Evolutionary conservation across 2,888 invertebrate species (phyloP).

Genomic region (Amblyteles armatorius): DNA sequence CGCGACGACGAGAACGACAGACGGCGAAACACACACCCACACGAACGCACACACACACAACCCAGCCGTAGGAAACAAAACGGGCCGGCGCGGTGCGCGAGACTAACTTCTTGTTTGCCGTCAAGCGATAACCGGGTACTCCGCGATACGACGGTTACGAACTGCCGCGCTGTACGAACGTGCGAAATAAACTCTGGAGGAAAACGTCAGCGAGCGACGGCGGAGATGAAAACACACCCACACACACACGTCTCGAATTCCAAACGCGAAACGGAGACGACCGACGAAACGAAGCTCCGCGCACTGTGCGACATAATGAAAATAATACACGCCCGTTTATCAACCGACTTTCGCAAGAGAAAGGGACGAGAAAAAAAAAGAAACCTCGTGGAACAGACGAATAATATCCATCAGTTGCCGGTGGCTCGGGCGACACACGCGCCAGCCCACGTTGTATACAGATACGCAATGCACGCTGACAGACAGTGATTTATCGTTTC

Average conservation of each 20-base stretch:
- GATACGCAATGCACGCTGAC: slow-evolving; percentile 57
- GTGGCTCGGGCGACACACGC: neutral
- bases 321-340: slow-evolving; percentile 6
- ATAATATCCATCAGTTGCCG: slow-evolving; percentile 34
- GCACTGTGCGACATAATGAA: neutral
- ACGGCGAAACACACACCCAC: neutral
- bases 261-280: neutral
- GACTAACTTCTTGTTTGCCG: slow-evolving; percentile 41
- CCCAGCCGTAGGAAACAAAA: slow-evolving; percentile 6
- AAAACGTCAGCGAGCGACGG: neutral
- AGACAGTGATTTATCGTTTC: slow-evolving; percentile 60
- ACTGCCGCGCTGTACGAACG: neutral
- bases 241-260: neutral
- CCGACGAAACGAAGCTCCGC: slow-evolving; percentile 1
- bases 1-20: slow-evolving; percentile 33
- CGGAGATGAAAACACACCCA: neutral
- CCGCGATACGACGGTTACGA: slow-evolving; percentile 8
- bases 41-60: neutral
- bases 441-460: slow-evolving; percentile 34
- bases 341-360: neutral
- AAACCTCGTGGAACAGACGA: neutral
- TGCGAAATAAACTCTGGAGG: slow-evolving; percentile 30
- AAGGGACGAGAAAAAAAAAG: neutral
- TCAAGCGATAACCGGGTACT: slow-evolving; percentile 22
- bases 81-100: neutral